Evolutionary conservation across 2,888 invertebrate genomes (phyloP).

Genomic region (Stenurella melanura): DNA sequence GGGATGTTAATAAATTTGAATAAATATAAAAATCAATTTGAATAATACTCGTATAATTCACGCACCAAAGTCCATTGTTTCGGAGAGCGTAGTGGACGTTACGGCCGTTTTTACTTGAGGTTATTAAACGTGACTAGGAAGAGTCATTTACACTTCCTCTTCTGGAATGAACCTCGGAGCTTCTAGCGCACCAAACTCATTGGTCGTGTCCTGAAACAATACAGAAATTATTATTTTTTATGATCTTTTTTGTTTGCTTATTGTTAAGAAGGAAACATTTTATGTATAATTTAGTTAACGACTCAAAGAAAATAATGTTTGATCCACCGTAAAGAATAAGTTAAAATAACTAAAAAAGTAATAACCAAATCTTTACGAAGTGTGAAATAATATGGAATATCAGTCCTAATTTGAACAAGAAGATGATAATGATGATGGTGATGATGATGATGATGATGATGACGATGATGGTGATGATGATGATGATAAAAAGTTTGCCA

Average conservation of each 20-base stretch:
- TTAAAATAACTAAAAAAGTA: too few species aligned
- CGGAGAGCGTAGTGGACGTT: conserved; percentile 33
- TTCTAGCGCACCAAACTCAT: conserved; percentile 18
- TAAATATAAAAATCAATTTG: conserved; percentile 57
- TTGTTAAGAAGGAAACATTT: too few species aligned
- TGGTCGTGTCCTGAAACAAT: conserved; percentile 44
- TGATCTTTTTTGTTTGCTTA: not conserved
- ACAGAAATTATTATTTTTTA: conserved; percentile 7
- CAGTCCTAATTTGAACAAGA: too few species aligned
- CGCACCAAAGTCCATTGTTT: conserved; percentile 71
- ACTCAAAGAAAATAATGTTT: too few species aligned
- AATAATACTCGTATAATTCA: conserved; percentile 58
- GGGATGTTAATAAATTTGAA: conserved; percentile 64
- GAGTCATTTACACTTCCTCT: conserved; percentile 61
- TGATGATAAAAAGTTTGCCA: too few species aligned
- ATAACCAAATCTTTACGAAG: too few species aligned
- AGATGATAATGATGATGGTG: too few species aligned
- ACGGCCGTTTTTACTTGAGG: conserved; percentile 43
- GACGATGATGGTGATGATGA: too few species aligned
- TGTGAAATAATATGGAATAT: too few species aligned
- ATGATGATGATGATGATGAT: too few species aligned
- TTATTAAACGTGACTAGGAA: conserved; percentile 61
- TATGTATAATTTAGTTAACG: too few species aligned
- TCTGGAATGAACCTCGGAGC: conserved; percentile 44
- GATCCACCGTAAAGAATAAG: too few species aligned